These are phyloP conservation scores for Porphyrio hochstetteri DNA, from an alignment of 2,113 vertebrate species.

Conservation along the genomic window DNA sequence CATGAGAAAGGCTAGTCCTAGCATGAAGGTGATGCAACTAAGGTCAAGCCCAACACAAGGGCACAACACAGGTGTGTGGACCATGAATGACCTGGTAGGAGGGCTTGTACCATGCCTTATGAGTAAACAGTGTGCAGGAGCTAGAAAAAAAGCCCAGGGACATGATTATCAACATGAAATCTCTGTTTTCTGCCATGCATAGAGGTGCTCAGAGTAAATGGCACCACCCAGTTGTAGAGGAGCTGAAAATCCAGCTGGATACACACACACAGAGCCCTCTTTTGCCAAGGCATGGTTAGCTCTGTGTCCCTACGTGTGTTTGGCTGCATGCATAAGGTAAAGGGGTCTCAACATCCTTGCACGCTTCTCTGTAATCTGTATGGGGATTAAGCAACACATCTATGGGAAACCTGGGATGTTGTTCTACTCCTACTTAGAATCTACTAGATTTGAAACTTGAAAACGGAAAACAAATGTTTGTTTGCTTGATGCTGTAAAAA, in stretches of 20 bases:
- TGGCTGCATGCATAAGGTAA: neutral
- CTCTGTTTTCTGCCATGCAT: neutral
- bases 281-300: neutral
- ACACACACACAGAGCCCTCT: neutral
- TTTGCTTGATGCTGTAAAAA: neutral
- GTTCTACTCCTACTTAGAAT: neutral
- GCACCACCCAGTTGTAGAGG: neutral
- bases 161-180: neutral
- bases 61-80: neutral
- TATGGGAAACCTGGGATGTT: neutral
- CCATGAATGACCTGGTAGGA: neutral
- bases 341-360: neutral
- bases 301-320: neutral
- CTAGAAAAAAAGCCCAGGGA: neutral
- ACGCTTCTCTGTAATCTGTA: neutral
- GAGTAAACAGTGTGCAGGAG: neutral
- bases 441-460: neutral
- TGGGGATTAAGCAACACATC: neutral
- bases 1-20: neutral
- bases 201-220: neutral
- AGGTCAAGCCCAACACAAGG: neutral
- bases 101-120: neutral
- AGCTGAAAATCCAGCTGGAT: neutral
- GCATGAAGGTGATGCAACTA: fast-evolving
- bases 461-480: neutral